Evolutionary conservation across 2,113 vertebrate genomes (phyloP), one percentile per base, ranked within the genome.

Genomic region (Ophthalmolycus amberensis): DNA sequence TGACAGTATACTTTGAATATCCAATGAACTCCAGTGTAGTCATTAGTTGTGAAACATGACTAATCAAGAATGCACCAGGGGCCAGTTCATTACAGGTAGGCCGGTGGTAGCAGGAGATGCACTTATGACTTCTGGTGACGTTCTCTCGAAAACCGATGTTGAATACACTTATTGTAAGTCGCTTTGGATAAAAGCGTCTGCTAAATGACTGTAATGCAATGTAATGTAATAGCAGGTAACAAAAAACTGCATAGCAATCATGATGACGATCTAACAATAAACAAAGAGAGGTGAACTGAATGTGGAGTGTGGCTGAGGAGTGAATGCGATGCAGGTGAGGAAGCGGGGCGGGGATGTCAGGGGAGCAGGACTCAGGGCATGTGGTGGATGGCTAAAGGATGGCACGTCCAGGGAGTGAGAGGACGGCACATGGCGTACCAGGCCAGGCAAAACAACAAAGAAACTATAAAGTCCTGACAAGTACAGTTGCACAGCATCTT

Each of bases 41-140:
- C 52, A 66, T 60, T 3, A 75, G 78, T 71, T 59, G 70, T 83
- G 68, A 85, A 71, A 77, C 70, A 72, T 79, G 60, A 72, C 38
- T 22, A 16, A 37, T 79, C 50, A 29, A 27, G 64, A 79, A 75
- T 62, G 50, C 77, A 66, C 63, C 52, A 69, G 3, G 34, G 60
- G 80, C 70, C 80, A 77, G 83, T 78, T 90, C 63, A 91, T 90
- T 27, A 27, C 38, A 38, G 6, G 34, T 37, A 37, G 34, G 10
- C 40, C 6, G 40, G 42, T 14, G 44, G 14, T 40, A 12, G 18
- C 48, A 8, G 48, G 16, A 29, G 29, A 29, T 29, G 29, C 29
- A 29, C 29, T 29, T 29, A 29, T 29, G 29, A 29, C 29, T 29
- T 29, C 29, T 29, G 29, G 29, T 29, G 1, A 29, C 29, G 29